Evolutionary conservation across 2,888 invertebrate species (phyloP).

Genomic region (Chrysotoxum bicinctum): DNA sequence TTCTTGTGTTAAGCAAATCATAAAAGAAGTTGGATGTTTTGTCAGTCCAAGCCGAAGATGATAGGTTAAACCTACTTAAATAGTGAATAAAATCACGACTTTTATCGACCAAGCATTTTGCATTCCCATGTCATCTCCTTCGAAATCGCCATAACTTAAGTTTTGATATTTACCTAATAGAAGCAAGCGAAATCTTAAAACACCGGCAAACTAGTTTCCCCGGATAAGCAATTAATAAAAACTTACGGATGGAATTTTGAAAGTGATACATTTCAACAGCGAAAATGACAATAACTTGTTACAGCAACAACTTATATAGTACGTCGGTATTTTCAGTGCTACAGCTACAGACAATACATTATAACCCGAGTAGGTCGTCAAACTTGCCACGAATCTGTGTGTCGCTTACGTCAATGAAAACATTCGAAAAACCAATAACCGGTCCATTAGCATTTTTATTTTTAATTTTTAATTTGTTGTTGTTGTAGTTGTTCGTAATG

Average conservation of each 20-base stretch:
- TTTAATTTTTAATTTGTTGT: conserved; percentile 27
- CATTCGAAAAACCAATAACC: conserved; percentile 62
- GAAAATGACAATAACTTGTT: conserved; percentile 16
- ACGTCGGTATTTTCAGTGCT: neutral
- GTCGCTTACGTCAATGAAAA: conserved; percentile 63
- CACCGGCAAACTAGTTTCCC: conserved; percentile 34
- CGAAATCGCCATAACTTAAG: neutral
- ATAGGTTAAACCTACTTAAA: too few species aligned
- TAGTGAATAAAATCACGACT: too few species aligned
- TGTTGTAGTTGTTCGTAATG: conserved; percentile 42
- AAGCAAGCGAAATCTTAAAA: neutral
- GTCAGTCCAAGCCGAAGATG: too few species aligned
- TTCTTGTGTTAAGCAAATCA: too few species aligned
- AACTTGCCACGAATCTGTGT: conserved; percentile 62
- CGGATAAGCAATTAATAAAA: conserved; percentile 63
- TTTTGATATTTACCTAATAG: neutral
- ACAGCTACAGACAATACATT: conserved; percentile 7
- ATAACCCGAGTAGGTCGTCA: conserved; percentile 53
- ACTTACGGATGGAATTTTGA: conserved; percentile 60
- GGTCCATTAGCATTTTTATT: conserved; percentile 66
- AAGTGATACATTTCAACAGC: conserved; percentile 54
- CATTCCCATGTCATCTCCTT: neutral
- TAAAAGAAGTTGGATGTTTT: too few species aligned
- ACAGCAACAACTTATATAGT: neutral
- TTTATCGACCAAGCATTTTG: neutral